Conservation (phyloP, 2,113 vertebrate species). For the Tragelaphus buxtoni region DNA sequence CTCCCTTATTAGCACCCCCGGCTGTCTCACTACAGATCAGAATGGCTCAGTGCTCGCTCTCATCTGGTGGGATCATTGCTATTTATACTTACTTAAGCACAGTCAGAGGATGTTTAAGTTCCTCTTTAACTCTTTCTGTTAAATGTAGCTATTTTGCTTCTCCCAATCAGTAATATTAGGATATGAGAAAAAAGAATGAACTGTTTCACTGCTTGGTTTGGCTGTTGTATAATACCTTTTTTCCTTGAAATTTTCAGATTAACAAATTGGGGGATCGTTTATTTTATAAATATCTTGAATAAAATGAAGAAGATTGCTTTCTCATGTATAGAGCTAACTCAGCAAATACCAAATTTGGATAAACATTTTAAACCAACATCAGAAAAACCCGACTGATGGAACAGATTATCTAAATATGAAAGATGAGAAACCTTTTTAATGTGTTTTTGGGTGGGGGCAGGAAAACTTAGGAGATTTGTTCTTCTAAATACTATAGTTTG, state of each 20-base stretch:
- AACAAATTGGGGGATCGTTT: not conserved
- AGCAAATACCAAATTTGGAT: constrained; percentile 11
- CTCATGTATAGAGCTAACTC: not conserved
- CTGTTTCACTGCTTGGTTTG: not conserved
- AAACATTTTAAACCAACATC: not conserved
- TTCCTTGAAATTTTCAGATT: not conserved
- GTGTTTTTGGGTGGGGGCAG: not conserved
- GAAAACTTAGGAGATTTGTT: not conserved
- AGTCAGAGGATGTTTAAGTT: constrained; percentile 30
- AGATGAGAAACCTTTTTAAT: constrained; percentile 3
- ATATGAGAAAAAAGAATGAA: not conserved
- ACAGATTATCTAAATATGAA: constrained; percentile 12
- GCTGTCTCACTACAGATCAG: not conserved
- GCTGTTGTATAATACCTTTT: not conserved
- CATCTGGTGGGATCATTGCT: not conserved
- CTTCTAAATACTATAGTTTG: not conserved
- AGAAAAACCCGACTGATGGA: not conserved
- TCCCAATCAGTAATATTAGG: not conserved
- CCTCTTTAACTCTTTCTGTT: constrained; percentile 18
- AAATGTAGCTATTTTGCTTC: constrained; percentile 5
- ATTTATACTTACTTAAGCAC: constrained; percentile 36
- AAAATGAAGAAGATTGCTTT: not conserved
- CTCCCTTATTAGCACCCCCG: not conserved
- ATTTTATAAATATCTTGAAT: not conserved
- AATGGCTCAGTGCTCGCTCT: not conserved